Conservation (phyloP, 1,140 invertebrate species). For the Trypoxylus dichotomus region DNA sequence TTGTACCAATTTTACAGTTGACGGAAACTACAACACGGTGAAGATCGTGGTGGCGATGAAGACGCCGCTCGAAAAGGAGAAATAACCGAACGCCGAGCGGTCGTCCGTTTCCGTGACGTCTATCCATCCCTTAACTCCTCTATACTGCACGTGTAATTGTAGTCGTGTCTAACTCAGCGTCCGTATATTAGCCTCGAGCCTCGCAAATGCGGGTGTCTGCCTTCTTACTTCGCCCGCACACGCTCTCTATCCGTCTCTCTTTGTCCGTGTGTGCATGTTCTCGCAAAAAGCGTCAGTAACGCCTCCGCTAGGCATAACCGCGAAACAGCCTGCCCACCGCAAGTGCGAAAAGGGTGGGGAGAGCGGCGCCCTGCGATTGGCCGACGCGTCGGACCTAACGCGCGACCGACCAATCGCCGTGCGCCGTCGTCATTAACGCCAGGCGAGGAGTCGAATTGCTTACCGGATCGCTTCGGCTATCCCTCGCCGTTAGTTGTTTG, state of each 20-base stretch:
- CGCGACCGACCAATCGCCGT: slow-evolving; percentile 45
- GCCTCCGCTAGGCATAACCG: slow-evolving; percentile 51
- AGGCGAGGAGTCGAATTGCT: slow-evolving; percentile 40
- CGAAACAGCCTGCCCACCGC: slow-evolving; percentile 49
- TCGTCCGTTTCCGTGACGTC: too few relatives aligned
- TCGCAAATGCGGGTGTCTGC: background rate
- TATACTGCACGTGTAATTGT: too few relatives aligned
- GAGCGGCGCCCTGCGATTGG: slow-evolving; percentile 49
- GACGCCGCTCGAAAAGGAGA: too few relatives aligned
- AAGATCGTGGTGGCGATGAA: too few relatives aligned
- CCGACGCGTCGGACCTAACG: slow-evolving; percentile 41
- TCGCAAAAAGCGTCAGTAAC: slow-evolving; percentile 47
- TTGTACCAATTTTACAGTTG: too few relatives aligned
- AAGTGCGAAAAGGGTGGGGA: slow-evolving; percentile 52
- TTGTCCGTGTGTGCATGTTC: slow-evolving; percentile 32
- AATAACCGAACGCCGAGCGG: too few relatives aligned
- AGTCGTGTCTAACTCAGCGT: too few relatives aligned
- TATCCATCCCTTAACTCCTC: too few relatives aligned
- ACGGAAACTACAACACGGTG: too few relatives aligned
- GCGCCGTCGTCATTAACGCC: slow-evolving; percentile 51
- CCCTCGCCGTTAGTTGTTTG: slow-evolving; percentile 50
- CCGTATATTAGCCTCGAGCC: too few relatives aligned
- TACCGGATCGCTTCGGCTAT: slow-evolving; percentile 41
- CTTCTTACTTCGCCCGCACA: background rate
- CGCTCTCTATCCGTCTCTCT: background rate